These are phyloP conservation scores for Altica lythri DNA, from an alignment of 2,888 invertebrate genomes.

Conservation along the genomic window DNA sequence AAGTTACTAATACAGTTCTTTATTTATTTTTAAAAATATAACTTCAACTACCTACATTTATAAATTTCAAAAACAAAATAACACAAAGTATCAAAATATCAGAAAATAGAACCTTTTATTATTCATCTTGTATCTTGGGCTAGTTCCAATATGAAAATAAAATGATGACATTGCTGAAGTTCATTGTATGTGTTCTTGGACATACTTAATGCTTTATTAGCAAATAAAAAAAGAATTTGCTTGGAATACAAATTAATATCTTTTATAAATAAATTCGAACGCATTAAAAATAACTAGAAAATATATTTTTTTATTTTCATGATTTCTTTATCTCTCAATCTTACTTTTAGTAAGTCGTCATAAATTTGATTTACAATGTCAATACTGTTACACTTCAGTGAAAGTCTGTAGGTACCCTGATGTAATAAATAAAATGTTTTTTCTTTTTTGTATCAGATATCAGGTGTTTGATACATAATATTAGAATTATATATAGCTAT, in stretches of 20 bases:
- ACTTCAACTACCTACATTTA: too few relatives aligned
- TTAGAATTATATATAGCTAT: slow-evolving; percentile 12
- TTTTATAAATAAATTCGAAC: too few relatives aligned
- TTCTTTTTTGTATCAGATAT: slow-evolving; percentile 9
- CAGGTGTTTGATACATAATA: slow-evolving; percentile 12
- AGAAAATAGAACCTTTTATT: too few relatives aligned
- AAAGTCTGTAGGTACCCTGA: slow-evolving; percentile 1
- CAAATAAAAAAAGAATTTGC: background rate
- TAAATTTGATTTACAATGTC: too few relatives aligned
- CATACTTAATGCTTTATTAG: background rate
- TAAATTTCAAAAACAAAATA: too few relatives aligned
- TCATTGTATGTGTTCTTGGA: background rate
- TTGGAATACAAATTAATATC: background rate
- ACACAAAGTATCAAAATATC: too few relatives aligned
- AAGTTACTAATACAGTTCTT: too few relatives aligned
- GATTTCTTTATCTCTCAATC: too few relatives aligned
- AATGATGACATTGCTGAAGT: background rate
- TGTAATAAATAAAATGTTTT: background rate
- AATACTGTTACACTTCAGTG: background rate
- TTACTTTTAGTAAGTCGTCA: too few relatives aligned
- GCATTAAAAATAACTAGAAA: too few relatives aligned
- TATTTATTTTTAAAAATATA: too few relatives aligned
- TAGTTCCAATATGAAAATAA: background rate
- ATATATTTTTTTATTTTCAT: too few relatives aligned
- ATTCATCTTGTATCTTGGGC: background rate